Conservation (phyloP, 2,113 vertebrate genomes). For the Hydrolagus affinis region DNA sequence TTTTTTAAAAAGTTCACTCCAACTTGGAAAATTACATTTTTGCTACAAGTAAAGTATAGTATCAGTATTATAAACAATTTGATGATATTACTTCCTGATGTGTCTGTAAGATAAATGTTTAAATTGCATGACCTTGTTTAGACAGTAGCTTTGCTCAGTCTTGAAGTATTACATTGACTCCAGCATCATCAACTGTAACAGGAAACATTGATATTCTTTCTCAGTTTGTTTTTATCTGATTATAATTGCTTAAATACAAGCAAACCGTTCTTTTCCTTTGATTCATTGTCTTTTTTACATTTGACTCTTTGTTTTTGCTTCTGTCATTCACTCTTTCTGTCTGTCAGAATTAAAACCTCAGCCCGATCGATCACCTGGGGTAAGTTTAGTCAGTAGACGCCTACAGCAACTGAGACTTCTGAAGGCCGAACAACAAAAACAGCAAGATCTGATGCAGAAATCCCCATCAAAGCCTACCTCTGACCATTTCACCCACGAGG, state of each 20-base stretch:
- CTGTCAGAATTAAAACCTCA: conserved; percentile 73
- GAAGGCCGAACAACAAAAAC: conserved; percentile 83
- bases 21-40: no score
- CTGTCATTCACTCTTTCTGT: conserved; percentile 43
- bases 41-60: no score
- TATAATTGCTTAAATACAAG: conserved; percentile 22
- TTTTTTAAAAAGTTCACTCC: no score
- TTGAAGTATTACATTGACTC: not conserved
- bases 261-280: conserved; percentile 35
- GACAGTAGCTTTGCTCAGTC: not conserved
- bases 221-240: conserved; percentile 16
- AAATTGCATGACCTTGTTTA: not conserved
- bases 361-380: conserved; percentile 53
- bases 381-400: conserved; percentile 97
- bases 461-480: conserved; percentile 52
- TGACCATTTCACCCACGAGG: conserved; percentile 55
- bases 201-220: conserved; percentile 11
- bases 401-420: conserved; percentile 85
- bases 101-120: not conserved
- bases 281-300: conserved; percentile 36
- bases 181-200: not conserved
- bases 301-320: conserved; percentile 46
- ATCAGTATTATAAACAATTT: no score
- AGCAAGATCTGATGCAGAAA: conserved; percentile 62
- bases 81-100: not conserved